These are phyloP conservation scores for Zaprionus vittiger DNA, from an alignment of 1,140 invertebrate species.

Conservation along the genomic window DNA sequence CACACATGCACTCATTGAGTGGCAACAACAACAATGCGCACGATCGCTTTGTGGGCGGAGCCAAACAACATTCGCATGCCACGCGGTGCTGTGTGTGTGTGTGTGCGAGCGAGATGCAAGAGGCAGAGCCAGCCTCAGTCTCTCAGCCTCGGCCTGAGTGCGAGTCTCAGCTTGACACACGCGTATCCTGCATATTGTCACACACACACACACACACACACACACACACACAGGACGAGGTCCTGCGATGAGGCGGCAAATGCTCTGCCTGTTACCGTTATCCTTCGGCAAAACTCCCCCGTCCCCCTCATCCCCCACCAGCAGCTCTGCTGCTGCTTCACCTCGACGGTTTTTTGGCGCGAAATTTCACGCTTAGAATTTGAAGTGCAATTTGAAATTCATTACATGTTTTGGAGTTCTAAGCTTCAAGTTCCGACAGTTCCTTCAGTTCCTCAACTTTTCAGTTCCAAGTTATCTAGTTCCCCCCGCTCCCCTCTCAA, in stretches of 20 bases:
- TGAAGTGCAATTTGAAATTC: conserved; percentile 3
- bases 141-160: conserved; percentile 5
- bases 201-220: neutral
- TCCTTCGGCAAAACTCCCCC: neutral
- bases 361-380: conserved; percentile 48
- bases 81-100: conserved; percentile 14
- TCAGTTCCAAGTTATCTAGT: neutral
- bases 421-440: neutral
- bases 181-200: neutral
- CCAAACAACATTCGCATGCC: conserved; percentile 20
- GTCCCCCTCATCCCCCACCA: neutral
- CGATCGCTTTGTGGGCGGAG: conserved; percentile 76
- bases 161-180: conserved; percentile 18
- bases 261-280: neutral
- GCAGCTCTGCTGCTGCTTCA: neutral
- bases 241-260: neutral
- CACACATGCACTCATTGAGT: neutral
- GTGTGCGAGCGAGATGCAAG: conserved; percentile 55
- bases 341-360: conserved; percentile 56
- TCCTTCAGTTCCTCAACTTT: neutral
- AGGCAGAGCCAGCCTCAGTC: conserved; percentile 7
- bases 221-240: neutral
- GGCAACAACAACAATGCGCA: conserved; percentile 55
- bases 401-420: neutral
- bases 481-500: neutral